These are phyloP conservation scores for Chaetophractus vellerosus DNA, from an alignment of 2,797 vertebrate species.

Conservation along the genomic window DNA sequence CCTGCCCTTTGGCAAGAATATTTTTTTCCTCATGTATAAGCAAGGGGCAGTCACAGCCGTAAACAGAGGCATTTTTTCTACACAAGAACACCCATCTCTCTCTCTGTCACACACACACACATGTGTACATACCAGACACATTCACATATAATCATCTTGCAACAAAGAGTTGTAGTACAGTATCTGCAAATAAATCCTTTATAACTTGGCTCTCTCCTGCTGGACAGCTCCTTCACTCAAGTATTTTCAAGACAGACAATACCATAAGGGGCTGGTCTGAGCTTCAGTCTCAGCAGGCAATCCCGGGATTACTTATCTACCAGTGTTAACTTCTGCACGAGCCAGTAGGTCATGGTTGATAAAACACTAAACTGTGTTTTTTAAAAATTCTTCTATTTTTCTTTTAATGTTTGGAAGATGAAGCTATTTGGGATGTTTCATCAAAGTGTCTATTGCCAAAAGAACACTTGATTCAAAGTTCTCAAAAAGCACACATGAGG, in stretches of 20 bases:
- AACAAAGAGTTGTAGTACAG: background rate
- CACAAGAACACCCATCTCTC: background rate
- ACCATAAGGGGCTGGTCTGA: accelerated
- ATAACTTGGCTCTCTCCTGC: constrained; percentile 41
- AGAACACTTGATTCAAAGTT: background rate
- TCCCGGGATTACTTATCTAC: background rate
- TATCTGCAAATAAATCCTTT: background rate
- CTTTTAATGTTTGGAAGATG: background rate
- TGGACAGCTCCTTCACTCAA: constrained; percentile 87
- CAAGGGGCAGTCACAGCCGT: constrained; percentile 15
- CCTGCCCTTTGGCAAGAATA: background rate
- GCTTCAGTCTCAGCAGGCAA: accelerated
- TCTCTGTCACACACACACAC: background rate
- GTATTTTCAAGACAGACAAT: background rate
- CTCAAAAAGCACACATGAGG: background rate
- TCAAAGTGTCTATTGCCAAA: background rate
- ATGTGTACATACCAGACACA: background rate
- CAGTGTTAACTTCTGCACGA: background rate
- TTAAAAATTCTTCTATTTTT: background rate
- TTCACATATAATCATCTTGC: background rate
- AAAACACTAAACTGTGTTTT: background rate
- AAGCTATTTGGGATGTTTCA: background rate
- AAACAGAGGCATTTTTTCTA: constrained; percentile 23
- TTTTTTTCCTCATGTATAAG: constrained; percentile 43
- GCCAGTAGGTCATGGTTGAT: background rate